A percentile compares a stretch with the other conserved stretches of the same genome.
Evolutionary conservation across 92 coral and sea anemone genomes (phyloP).

Genomic region (Scolanthus callimorphus): DNA sequence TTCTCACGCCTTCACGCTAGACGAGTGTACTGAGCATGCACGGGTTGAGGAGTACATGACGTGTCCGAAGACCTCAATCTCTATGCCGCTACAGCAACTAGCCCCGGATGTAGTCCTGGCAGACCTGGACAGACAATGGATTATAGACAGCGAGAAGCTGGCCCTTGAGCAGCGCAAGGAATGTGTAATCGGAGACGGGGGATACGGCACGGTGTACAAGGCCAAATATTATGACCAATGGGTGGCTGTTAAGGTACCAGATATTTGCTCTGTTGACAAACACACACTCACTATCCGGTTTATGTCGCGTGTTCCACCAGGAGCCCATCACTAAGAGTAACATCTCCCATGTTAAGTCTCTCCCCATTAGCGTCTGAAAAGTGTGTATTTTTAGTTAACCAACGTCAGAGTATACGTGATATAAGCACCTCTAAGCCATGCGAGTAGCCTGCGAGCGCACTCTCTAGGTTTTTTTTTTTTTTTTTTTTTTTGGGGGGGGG

Average conservation of each 20-base stretch:
- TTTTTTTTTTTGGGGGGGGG: too few species aligned
- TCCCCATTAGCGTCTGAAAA: too few species aligned
- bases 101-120: constrained; percentile 89
- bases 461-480: too few species aligned
- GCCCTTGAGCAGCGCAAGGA: constrained; percentile 36
- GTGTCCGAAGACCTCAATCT: constrained; percentile 72
- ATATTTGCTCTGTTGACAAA: too few species aligned
- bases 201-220: constrained; percentile 88
- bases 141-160: constrained; percentile 56
- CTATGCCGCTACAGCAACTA: constrained; percentile 63
- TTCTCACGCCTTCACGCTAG: constrained; percentile 72
- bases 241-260: constrained; percentile 95
- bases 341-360: too few species aligned
- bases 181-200: constrained; percentile 75
- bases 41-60: constrained; percentile 45
- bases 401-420: too few species aligned
- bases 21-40: constrained; percentile 58
- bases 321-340: too few species aligned
- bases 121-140: constrained; percentile 62
- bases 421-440: too few species aligned
- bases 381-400: too few species aligned
- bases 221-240: constrained; percentile 58
- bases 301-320: too few species aligned
- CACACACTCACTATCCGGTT: neutral
- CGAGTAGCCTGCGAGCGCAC: too few species aligned